A percentile compares a stretch with the other conserved stretches of the same genome.
Conservation (phyloP, 1,140 invertebrate genomes). For the Triops longicaudatus region DNA sequence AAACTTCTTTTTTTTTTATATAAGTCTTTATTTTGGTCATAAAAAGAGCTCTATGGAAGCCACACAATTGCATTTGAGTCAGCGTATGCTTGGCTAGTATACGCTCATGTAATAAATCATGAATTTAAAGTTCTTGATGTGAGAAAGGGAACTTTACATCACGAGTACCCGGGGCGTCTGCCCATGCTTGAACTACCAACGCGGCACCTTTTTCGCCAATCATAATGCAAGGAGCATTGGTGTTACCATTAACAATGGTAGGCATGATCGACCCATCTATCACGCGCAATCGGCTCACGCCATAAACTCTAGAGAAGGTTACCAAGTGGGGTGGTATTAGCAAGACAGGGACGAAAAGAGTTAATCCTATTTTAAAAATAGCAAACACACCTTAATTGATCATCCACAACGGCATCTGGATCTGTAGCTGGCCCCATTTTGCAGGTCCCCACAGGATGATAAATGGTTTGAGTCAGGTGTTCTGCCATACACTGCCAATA, state of each 20-base stretch:
- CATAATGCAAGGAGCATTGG: slow-evolving; percentile 37
- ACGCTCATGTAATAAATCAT: background rate
- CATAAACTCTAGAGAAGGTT: slow-evolving; percentile 34
- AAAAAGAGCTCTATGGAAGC: background rate
- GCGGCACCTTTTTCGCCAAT: slow-evolving; percentile 45
- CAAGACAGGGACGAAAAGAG: background rate
- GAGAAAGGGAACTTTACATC: background rate
- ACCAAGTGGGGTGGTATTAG: background rate
- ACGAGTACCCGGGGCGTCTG: background rate
- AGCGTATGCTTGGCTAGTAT: background rate
- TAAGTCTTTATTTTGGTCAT: background rate
- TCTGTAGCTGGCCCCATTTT: slow-evolving; percentile 28
- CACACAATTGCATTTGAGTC: background rate
- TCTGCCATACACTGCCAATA: slow-evolving; percentile 47
- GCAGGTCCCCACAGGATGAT: slow-evolving; percentile 30
- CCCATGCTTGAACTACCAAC: slow-evolving; percentile 38
- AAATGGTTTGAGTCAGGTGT: slow-evolving; percentile 22
- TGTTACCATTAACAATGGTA: slow-evolving; percentile 35
- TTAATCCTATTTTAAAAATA: background rate
- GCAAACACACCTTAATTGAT: slow-evolving; percentile 25
- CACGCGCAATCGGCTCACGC: slow-evolving; percentile 37
- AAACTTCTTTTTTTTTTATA: background rate
- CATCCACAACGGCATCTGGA: slow-evolving; percentile 27
- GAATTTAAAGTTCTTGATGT: background rate
- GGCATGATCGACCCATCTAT: slow-evolving; percentile 41